Percentiles rank a stretch among this genome's conserved stretches.
These are phyloP conservation scores for Hesperia comma DNA, from an alignment of 2,888 invertebrate species.

Conservation along the genomic window DNA sequence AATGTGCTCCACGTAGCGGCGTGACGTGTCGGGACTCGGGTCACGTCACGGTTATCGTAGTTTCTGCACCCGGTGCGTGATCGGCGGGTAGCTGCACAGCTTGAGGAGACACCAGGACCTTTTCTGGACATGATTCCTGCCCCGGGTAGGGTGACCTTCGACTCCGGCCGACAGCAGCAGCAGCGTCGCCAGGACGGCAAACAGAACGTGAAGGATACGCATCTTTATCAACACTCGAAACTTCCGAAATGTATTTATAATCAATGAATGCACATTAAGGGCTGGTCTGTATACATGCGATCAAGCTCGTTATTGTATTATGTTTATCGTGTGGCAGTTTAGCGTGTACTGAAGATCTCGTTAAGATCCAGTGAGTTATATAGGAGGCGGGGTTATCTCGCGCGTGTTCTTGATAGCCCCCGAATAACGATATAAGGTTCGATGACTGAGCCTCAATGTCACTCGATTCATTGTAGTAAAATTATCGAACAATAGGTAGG, in stretches of 20 bases:
- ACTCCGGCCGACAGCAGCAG: constrained; percentile 50
- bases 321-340: constrained; percentile 59
- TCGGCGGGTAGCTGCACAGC: constrained; percentile 61
- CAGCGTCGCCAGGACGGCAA: constrained; percentile 55
- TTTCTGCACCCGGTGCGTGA: constrained; percentile 50
- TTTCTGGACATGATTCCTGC: constrained; percentile 53
- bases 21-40: not conserved
- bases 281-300: constrained; percentile 33
- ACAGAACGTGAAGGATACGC: constrained; percentile 62
- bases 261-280: constrained; percentile 4
- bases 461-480: constrained; percentile 72
- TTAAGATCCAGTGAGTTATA: constrained; percentile 61
- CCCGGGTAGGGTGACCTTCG: constrained; percentile 56
- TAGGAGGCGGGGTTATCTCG: constrained; percentile 71
- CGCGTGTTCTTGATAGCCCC: constrained; percentile 76
- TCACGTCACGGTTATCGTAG: constrained; percentile 20
- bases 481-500: constrained; percentile 64
- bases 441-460: constrained; percentile 80
- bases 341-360: constrained; percentile 63
- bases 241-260: not conserved
- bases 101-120: constrained; percentile 66
- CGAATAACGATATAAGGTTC: constrained; percentile 71
- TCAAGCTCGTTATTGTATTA: constrained; percentile 34
- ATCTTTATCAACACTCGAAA: constrained; percentile 47
- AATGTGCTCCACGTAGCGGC: not conserved